phyloP scores from a whole-genome alignment of 2,888 invertebrate species.

The Priocnemis perturbator region DNA sequence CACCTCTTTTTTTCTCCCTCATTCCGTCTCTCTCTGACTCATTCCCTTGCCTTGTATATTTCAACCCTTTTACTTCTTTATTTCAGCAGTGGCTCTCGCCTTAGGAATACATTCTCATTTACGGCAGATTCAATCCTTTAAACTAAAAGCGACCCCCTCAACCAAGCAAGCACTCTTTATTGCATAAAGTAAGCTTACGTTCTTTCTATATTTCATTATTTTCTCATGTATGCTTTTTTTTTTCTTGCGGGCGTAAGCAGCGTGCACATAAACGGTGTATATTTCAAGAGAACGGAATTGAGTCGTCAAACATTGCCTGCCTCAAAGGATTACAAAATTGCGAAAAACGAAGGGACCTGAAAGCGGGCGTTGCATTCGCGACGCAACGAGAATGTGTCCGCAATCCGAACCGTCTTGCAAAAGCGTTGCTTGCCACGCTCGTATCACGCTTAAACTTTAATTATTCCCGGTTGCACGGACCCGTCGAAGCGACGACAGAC shows the following conservation, averaged over 20 bases:
- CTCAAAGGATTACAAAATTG: not conserved
- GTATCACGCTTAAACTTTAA: too few species aligned
- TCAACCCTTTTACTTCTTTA: constrained; percentile 25
- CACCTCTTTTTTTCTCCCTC: constrained; percentile 30
- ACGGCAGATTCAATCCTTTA: constrained; percentile 27
- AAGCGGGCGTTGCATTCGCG: too few species aligned
- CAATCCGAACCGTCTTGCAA: too few species aligned
- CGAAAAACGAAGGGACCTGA: not conserved
- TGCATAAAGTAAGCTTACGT: constrained; percentile 3
- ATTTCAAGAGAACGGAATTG: not conserved
- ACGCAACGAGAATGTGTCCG: too few species aligned
- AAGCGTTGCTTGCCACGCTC: too few species aligned
- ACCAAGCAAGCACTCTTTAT: constrained; percentile 25
- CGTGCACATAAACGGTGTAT: constrained; percentile 1
- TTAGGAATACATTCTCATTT: constrained; percentile 21
- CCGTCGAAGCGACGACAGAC: too few species aligned
- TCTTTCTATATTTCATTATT: too few species aligned
- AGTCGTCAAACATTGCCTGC: not conserved
- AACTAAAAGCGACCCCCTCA: constrained; percentile 15
- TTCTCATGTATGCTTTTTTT: not conserved
- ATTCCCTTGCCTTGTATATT: constrained; percentile 4
- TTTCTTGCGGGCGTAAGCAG: not conserved
- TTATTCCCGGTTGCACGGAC: too few species aligned
- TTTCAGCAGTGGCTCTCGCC: constrained; percentile 45
- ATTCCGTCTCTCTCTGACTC: not conserved